phyloP scores from a whole-genome alignment of 92 coral and sea anemone genomes.

The Porites cylindrica region DNA sequence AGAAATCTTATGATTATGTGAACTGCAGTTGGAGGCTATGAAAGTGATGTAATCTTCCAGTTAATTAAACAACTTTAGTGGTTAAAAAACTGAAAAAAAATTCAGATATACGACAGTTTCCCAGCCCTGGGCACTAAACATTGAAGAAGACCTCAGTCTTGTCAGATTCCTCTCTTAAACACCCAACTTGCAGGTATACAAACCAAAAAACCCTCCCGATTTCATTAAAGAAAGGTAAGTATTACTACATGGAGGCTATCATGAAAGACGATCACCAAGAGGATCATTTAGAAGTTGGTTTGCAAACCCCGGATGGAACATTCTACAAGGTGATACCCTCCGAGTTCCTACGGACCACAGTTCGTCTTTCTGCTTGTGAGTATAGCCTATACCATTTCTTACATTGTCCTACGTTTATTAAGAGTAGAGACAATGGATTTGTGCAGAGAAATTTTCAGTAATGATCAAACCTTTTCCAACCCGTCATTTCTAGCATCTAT shows the following conservation, averaged over 20 bases:
- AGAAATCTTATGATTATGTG: too few species aligned
- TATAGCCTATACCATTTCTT: background rate
- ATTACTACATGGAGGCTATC: slow-evolving; percentile 76
- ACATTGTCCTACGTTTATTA: background rate
- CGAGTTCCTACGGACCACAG: slow-evolving; percentile 64
- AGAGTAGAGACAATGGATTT: too few species aligned
- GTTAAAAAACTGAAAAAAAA: too few species aligned
- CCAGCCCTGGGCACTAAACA: background rate
- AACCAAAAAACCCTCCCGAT: slow-evolving; percentile 69
- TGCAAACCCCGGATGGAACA: slow-evolving; percentile 73
- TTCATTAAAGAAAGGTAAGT: slow-evolving; percentile 50
- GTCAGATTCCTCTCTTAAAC: background rate
- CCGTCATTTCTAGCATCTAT: too few species aligned
- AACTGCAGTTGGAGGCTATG: too few species aligned
- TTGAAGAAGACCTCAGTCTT: background rate
- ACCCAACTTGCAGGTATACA: slow-evolving; percentile 35
- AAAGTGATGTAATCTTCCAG: too few species aligned
- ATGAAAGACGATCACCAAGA: slow-evolving; percentile 76
- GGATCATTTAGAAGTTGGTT: slow-evolving; percentile 70
- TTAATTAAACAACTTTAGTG: too few species aligned
- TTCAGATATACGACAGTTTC: too few species aligned
- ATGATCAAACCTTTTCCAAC: too few species aligned
- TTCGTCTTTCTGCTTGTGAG: slow-evolving; percentile 26
- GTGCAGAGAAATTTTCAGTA: too few species aligned
- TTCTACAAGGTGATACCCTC: slow-evolving; percentile 65